Evolutionary conservation across 2,888 invertebrate genomes (phyloP).

Genomic region (Luperina nickerlii): DNA sequence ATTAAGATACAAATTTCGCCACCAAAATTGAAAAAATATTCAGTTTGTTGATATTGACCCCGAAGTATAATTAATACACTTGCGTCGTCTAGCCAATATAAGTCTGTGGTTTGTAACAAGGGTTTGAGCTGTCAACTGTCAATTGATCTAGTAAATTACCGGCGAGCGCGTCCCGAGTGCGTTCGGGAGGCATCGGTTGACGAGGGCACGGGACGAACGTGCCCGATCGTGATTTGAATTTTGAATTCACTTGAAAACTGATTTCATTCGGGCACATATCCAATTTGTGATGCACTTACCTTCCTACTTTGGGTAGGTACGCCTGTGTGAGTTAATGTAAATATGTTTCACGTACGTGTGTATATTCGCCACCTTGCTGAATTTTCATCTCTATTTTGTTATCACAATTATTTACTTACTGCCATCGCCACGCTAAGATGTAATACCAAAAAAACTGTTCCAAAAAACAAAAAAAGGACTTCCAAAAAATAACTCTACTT

Average conservation of each 20-base stretch:
- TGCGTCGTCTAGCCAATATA: no score
- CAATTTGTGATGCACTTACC: conserved; percentile 57
- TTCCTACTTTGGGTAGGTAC: conserved; percentile 12
- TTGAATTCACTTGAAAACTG: conserved; percentile 71
- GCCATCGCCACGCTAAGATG: not conserved
- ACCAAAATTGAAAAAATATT: no score
- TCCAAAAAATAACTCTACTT: no score
- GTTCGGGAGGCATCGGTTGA: conserved; percentile 65
- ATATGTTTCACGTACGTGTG: not conserved
- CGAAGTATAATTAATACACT: no score
- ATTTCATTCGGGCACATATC: conserved; percentile 64
- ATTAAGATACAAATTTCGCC: no score
- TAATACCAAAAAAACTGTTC: not conserved
- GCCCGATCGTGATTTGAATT: conserved; percentile 75
- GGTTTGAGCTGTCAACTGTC: conserved; percentile 68
- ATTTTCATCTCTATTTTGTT: not conserved
- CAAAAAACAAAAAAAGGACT: no score
- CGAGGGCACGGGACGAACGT: conserved; percentile 71
- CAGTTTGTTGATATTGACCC: no score
- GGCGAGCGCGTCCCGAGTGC: conserved; percentile 58
- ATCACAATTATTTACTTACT: not conserved
- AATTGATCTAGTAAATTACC: conserved; percentile 73
- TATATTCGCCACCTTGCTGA: not conserved
- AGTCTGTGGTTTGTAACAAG: conserved; percentile 17
- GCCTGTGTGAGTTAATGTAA: conserved; percentile 5